These are phyloP conservation scores for Halictus quadricinctus DNA, from an alignment of 2,888 invertebrate genomes.

Conservation along the genomic window DNA sequence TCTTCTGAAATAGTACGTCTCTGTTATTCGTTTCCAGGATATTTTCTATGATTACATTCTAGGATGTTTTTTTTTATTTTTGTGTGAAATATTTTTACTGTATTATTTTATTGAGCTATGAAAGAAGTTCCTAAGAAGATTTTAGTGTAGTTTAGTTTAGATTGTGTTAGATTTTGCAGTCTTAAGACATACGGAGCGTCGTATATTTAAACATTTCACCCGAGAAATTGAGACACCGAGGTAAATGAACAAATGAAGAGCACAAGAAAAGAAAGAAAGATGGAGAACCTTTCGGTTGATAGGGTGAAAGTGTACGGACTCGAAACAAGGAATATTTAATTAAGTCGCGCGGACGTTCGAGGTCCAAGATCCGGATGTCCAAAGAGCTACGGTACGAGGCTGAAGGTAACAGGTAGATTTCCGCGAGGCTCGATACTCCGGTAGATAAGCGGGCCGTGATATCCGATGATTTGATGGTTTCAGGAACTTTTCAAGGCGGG, in stretches of 20 bases:
- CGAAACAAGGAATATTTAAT: slow-evolving; percentile 29
- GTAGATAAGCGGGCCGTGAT: slow-evolving; percentile 40
- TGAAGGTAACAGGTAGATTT: not conserved
- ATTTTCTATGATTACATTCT: not conserved
- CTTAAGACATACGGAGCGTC: no score
- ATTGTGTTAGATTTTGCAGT: no score
- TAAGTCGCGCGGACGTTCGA: slow-evolving; percentile 11
- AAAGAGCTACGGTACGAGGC: not conserved
- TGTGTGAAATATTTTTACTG: not conserved
- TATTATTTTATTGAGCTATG: not conserved
- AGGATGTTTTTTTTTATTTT: not conserved
- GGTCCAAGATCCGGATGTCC: not conserved
- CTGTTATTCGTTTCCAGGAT: not conserved
- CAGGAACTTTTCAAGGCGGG: slow-evolving; percentile 35
- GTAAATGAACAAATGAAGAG: not conserved
- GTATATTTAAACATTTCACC: no score
- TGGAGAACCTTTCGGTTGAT: not conserved
- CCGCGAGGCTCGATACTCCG: slow-evolving; percentile 11
- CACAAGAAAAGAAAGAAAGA: not conserved
- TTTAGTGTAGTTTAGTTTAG: no score
- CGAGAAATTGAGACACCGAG: no score
- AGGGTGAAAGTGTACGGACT: not conserved
- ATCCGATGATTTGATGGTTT: slow-evolving; percentile 49
- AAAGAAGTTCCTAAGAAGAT: no score
- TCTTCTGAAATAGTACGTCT: not conserved